Evolutionary conservation across 2,888 invertebrate genomes (phyloP), one percentile per base, ranked within the genome.

Genomic region (Lysandra bellargus): DNA sequence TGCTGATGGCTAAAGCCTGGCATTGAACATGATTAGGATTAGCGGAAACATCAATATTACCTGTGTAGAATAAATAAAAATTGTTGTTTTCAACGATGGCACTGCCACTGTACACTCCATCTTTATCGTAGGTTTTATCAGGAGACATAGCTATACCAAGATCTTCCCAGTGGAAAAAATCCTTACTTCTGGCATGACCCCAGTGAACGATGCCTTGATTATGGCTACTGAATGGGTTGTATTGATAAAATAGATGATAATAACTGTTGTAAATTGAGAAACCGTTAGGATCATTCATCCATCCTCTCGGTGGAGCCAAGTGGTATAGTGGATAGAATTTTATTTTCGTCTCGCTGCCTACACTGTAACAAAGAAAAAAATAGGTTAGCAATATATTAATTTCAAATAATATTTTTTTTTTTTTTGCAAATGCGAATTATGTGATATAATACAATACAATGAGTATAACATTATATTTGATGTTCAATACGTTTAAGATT

Each of bases 231-330:
- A 85, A 79, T 0, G 89, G 89, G 30, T 95, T 92, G 83, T 89
- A 88, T 83, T 95, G 95, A 82, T 92, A 95, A 82, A 94, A 95
- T 3, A 95, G 83, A 81, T 95, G 95, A 81, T 92, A 95, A 23
- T 88, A 87, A 2, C 87, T 85, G 1, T 87, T 83, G 80, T 84
- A 92, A 53, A 86, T 82, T 79, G 91, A 88, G 81, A 95, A 92
- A 4, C 95, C 95, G 79, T 95, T 95, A 0, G 95, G 95, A 79
- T 95, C 95, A 83, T 95, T 95, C 87, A 95, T 93, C 95, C 95
- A 95, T 61, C 94, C 95, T 9, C 82, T 30, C 0, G 85, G 86
- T 0, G 92, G 91, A 4, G 88, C 86, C 40, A 90, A 81, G 79
- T 93, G 93, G 80, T 88, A 92, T 0, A 86, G 85, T 2, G 92